phyloP scores from a whole-genome alignment of 2,797 vertebrate genomes.

The Poliocrania exsul region DNA sequence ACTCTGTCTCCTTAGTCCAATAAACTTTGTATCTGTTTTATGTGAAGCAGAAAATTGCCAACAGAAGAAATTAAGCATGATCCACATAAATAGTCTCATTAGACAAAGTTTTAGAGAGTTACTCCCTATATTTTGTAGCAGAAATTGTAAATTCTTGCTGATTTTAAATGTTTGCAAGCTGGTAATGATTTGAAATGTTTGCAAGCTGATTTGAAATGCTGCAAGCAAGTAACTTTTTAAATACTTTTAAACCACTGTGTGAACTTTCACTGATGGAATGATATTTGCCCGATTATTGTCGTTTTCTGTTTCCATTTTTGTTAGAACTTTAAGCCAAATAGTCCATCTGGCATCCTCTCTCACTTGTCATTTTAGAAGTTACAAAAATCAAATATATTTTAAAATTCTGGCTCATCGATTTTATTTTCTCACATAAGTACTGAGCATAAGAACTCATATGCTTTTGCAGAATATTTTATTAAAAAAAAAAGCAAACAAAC shows the following conservation, averaged over 20 bases:
- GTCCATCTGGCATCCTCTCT: conserved; percentile 71
- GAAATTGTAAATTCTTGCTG: conserved; percentile 33
- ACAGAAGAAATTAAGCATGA: conserved; percentile 2
- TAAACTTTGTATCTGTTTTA: not conserved
- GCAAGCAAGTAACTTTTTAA: conserved; percentile 29
- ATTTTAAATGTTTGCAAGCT: not conserved
- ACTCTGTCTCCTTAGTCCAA: not conserved
- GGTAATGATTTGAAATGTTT: too few relatives aligned
- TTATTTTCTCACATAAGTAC: conserved; percentile 45
- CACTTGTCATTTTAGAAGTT: conserved; percentile 57
- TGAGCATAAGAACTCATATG: conserved; percentile 32
- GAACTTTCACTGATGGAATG: conserved; percentile 46
- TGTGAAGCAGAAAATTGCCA: not conserved
- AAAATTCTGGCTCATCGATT: conserved; percentile 37
- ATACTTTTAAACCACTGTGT: conserved; percentile 55
- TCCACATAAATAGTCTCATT: not conserved
- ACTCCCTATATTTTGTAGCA: conserved; percentile 27
- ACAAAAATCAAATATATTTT: conserved; percentile 62
- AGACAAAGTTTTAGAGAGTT: conserved; percentile 50
- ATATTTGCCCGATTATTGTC: conserved; percentile 54
- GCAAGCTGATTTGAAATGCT: too few relatives aligned
- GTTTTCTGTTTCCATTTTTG: conserved; percentile 59
- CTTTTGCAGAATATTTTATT: conserved; percentile 32
- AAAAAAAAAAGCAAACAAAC: not conserved
- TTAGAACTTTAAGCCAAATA: conserved; percentile 70